Evolutionary conservation across 2,888 invertebrate species (phyloP), one percentile per base, ranked within the genome.

Genomic region (Lepidocyrtinus sp.): DNA sequence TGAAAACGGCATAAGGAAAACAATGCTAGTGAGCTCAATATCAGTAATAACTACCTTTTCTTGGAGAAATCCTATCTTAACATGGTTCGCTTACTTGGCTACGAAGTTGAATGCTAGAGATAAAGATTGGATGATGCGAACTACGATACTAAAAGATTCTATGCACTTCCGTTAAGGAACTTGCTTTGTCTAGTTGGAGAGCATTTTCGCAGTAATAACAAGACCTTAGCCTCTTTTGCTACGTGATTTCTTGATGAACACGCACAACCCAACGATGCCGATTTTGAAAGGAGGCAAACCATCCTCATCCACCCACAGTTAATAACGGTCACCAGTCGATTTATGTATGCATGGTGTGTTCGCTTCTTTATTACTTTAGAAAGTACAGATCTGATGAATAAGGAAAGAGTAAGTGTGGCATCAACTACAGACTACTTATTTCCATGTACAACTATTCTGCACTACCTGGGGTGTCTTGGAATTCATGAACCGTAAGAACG

Each of bases 241-340:
- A 55, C 55, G 55, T 55, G 55, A 55, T 55, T 55, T 9, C 55
- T 36, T 36, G 36, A 12, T 55, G 55, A 3, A n/a, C n/a, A n/a
- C n/a, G 55, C 55, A 55, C 55, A n/a, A n/a, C 55, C 9, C 55
- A 55, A 55, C 55, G 5, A 55, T 55, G n/a, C 55, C 55, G 17
- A 55, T 55, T 55, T 55, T n/a, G 55, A n/a, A 7, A 17, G 17
- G n/a, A 55, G 55, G 17, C 55, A 55, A n/a, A 55, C 55, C 55
- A 55, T 55, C 55, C 15, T n/a, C n/a, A n/a, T n/a, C n/a, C 9
- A 55, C 17, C 55, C 55, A 17, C 55, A 55, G 55, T 55, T 55
- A 55, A 55, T 55, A 55, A 55, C 55, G 55, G 55, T 55, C 55
- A 55, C 55, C 55, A 55, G 55, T 55, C 55, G 55, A 55, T 55